These are phyloP conservation scores for Buphagus erythrorhynchus DNA, from an alignment of 2,797 vertebrate species.

Conservation along the genomic window DNA sequence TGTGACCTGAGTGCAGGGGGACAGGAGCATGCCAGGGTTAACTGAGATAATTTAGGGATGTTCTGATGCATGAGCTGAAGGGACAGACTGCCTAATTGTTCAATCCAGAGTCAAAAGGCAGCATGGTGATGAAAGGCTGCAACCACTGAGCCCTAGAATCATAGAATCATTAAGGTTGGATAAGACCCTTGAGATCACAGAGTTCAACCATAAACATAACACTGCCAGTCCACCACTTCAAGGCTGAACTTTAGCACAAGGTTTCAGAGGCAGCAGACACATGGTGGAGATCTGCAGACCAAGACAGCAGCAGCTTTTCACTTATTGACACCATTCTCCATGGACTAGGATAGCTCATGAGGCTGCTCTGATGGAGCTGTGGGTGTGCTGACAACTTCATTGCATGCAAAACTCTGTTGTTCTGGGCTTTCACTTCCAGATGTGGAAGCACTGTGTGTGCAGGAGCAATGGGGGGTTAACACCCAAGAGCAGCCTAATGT, in stretches of 20 bases:
- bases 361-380: rapidly evolving
- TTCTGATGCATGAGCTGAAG: not conserved
- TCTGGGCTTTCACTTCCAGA: not conserved
- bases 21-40: not conserved
- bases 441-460: not conserved
- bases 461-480: not conserved
- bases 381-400: not conserved
- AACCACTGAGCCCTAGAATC: not conserved
- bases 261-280: not conserved
- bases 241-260: not conserved
- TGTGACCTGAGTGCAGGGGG: not conserved
- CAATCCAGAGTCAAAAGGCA: not conserved
- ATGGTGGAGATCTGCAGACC: not conserved
- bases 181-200: not conserved
- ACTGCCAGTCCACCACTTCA: not conserved
- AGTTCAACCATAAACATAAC: not conserved
- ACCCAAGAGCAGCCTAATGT: not conserved
- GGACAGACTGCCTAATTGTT: not conserved
- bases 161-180: not conserved
- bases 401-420: not conserved
- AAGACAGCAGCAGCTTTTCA: not conserved
- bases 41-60: not conserved
- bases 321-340: not conserved
- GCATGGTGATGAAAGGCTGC: not conserved
- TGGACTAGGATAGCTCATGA: not conserved